Evolutionary conservation across 2,797 vertebrate species (phyloP).

Genomic region (Pteropus rufus): DNA sequence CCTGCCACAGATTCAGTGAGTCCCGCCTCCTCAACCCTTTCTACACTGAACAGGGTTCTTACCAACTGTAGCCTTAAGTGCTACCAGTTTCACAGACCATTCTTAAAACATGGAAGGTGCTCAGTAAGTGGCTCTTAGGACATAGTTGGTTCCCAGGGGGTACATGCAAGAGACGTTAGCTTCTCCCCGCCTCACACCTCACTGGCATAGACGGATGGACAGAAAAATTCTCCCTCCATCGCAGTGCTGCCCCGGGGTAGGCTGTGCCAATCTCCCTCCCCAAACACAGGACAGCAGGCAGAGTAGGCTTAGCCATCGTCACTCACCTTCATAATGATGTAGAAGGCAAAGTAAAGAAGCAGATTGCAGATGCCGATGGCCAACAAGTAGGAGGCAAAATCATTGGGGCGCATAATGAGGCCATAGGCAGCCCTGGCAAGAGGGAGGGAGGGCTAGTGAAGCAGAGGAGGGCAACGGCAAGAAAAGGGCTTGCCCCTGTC

Average conservation of each 20-base stretch:
- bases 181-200: not conserved
- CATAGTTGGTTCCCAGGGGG: not conserved
- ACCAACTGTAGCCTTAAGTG: not conserved
- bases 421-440: conserved; percentile 92
- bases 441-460: not conserved
- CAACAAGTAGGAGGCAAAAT: conserved; percentile 97
- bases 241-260: not conserved
- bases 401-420: conserved; percentile 92
- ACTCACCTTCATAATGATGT: conserved; percentile 98
- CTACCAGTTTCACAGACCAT: not conserved
- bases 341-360: conserved; percentile 98
- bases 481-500: not conserved
- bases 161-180: not conserved
- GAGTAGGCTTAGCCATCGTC: accelerated
- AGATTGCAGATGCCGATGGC: conserved; percentile 99
- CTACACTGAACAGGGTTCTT: not conserved
- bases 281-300: not conserved
- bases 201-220: too few relatives aligned
- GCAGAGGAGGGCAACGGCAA: accelerated
- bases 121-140: not conserved
- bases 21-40: not conserved
- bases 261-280: not conserved
- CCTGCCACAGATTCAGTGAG: not conserved
- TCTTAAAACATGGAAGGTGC: not conserved
- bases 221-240: not conserved